phyloP scores from a whole-genome alignment of 2,113 vertebrate genomes.

The Lasiurus borealis region DNA sequence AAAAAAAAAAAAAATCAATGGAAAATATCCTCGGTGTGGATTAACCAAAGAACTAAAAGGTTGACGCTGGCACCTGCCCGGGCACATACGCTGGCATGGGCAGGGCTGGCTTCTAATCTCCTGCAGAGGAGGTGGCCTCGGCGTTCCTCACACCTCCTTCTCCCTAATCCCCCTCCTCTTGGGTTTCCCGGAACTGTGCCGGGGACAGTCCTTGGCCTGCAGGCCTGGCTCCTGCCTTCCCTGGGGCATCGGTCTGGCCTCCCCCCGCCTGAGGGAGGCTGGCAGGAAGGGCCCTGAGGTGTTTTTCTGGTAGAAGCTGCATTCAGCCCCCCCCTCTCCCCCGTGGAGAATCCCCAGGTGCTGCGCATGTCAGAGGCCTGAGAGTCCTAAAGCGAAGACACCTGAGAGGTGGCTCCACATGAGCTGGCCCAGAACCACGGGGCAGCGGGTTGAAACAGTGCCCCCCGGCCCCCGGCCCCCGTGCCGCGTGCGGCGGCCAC shows the following conservation, averaged over 20 bases:
- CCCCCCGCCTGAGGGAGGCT: neutral
- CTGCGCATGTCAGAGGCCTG: neutral
- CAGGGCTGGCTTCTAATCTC: neutral
- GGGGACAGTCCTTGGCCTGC: neutral
- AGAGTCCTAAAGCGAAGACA: neutral
- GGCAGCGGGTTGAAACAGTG: neutral
- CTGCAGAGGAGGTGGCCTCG: neutral
- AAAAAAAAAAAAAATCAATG: too few relatives aligned
- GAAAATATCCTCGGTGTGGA: too few relatives aligned
- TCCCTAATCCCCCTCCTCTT: neutral
- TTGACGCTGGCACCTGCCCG: neutral
- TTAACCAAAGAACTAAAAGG: too few relatives aligned
- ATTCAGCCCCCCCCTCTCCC: neutral
- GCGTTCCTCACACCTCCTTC: neutral
- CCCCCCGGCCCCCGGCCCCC: rapidly evolving
- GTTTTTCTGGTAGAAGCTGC: neutral
- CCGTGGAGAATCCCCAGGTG: rapidly evolving
- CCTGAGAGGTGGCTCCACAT: neutral
- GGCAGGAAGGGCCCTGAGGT: neutral
- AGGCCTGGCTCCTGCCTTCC: neutral
- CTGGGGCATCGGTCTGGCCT: neutral
- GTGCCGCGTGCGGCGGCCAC: rapidly evolving
- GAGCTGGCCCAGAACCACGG: neutral
- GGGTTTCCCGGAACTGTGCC: neutral
- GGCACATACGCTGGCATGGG: rapidly evolving